These are phyloP conservation scores for Ctenoplectra terminalis DNA, from an alignment of 1,140 invertebrate species.

Conservation along the genomic window DNA sequence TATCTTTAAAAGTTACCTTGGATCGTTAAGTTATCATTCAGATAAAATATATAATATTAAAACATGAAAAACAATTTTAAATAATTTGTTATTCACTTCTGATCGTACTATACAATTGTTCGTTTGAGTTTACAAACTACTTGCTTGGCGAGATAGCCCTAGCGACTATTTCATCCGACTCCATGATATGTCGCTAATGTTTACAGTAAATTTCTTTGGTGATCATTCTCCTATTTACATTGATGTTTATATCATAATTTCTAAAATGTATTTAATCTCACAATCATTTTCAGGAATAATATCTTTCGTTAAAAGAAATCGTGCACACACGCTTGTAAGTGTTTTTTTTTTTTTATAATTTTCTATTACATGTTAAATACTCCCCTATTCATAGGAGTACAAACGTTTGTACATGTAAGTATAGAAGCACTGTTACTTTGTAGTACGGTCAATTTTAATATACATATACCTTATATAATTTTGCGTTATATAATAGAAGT, in stretches of 20 bases:
- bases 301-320: slow-evolving; percentile 34
- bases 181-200: slow-evolving; percentile 46
- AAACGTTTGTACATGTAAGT: slow-evolving; percentile 20
- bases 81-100: slow-evolving; percentile 16
- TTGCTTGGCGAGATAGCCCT: slow-evolving; percentile 10
- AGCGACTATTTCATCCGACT: background rate
- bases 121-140: slow-evolving; percentile 3
- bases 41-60: background rate
- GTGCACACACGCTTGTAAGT: slow-evolving; percentile 25
- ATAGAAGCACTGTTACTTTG: slow-evolving; percentile 1
- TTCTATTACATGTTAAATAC: background rate
- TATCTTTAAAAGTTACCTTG: background rate
- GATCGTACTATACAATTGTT: slow-evolving; percentile 1
- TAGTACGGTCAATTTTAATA: slow-evolving; percentile 8
- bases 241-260: slow-evolving; percentile 44
- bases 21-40: background rate
- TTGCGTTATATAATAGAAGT: slow-evolving; percentile 35
- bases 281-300: slow-evolving; percentile 30
- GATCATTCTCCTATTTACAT: slow-evolving; percentile 45
- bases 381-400: background rate
- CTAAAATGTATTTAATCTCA: slow-evolving; percentile 30
- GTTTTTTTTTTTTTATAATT: slow-evolving; percentile 12
- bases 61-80: background rate
- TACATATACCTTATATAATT: slow-evolving; percentile 36
- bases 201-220: slow-evolving; percentile 54